Base-by-base conservation (phyloP, 2,113 vertebrate species). In the Calonectris borealis region DNA sequence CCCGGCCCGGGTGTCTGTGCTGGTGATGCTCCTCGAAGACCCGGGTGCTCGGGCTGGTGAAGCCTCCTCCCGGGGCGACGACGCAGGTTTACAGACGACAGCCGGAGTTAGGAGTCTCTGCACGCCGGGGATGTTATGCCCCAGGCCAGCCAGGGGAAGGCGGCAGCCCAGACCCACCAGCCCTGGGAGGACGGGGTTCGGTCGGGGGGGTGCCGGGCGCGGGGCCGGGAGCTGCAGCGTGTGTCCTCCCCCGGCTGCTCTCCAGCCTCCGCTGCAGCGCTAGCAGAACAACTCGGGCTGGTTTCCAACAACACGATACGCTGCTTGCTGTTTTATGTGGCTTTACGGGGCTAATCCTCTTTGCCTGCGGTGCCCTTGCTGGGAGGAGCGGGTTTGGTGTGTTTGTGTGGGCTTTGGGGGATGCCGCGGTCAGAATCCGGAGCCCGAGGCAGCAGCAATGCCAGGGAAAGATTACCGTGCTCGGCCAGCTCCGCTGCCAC, bases 131-230 rank as follows among this genome's bases (percentile, higher is more conserved):
- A 8, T 6, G 4, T 31, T 11, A 4, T 16, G 32, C 24, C 54
- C 64, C 65, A 6, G 42, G 34, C 38, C 46, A 38, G 77, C 58
- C 24, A 24, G 31, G 44, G 72, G 44, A 34, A 58, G 61, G 61
- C 2, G 1, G n/a, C 9, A 15, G 51, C 12, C 9, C 57, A 24
- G 36, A n/a, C 44, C 25, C 13, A 7, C 12, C 38, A 52, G 69
- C 85, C 42, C 49, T 16, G 61, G 7, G 24, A 21, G 40, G 66
- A 21, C 0, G 0, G 15, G 6, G 24, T 2, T 4, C 2, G 1
- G 40, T 19, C 1, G n/a, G 22, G 13, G 36, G 44, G 65, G 57
- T 48, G 3, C 36, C 2, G 48, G 60, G 22, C 10, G 16, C 32
- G 4, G 49, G 24, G 42, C 49, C 31, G 49, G 55, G 49, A 46